Base-by-base conservation (phyloP, 2,113 vertebrate species). In the Anoplopoma fimbria region DNA sequence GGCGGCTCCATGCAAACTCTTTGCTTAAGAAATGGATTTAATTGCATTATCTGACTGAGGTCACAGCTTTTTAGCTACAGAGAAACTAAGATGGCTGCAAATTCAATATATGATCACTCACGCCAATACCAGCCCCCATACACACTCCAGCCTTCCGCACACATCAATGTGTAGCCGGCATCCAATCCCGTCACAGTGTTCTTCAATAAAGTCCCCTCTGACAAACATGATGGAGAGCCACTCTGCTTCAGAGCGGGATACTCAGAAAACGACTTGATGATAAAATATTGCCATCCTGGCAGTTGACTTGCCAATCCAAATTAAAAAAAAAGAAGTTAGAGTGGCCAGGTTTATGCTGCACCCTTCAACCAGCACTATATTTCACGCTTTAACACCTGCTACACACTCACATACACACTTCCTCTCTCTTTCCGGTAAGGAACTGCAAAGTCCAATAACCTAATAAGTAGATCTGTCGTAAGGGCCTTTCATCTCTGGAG, bases 171-270 rank as follows among this genome's bases (percentile, higher is more conserved):
- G 67, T 36, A 47, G 12, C 68, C 75, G 6, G 62, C 75, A 51
- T 81, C 79, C 82, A 88, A 83, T 92, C 90, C 72, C 10, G 61
- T 69, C 71, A 82, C 85, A 75, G 85, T 90, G 86, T 90, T 93
- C 82, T 82, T 90, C 90, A 88, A 94, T 95, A 94, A 95, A 95
- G 88, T 73, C 82, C 25, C 69, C 29, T 29, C 82, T 91, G 93
- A 88, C 92, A 92, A 86, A 76, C 87, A 89, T 95, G 95, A 95
- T 95, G 88, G 93, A 95, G 91, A 92, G 93, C 86, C 92, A 92
- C 94, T 95, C 90, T 73, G 83, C 86, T 63, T 74, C 62, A 31
- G 88, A 88, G 75, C 87, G 73, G 83, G 83, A 92, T 89, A 84
- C 89, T 92, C 91, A 84, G 89, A 93, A 92, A 93, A 89, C 64